Conservation (phyloP, 2,113 vertebrate species). For the Hyperoodon ampullatus region DNA sequence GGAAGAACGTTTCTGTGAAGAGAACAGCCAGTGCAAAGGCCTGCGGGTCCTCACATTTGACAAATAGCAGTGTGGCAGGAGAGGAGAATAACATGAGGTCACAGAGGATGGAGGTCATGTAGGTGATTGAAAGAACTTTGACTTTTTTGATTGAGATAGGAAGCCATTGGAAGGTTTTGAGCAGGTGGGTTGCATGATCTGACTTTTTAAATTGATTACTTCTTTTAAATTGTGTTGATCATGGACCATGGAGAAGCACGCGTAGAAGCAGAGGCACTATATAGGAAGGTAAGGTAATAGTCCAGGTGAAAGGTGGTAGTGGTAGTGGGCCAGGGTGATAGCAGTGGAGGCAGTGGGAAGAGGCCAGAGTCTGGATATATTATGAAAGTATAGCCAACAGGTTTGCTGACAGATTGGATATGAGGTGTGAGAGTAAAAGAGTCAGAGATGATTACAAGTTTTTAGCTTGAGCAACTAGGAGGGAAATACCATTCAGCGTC, state of each 20-base stretch:
- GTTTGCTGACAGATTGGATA: constrained; percentile 4
- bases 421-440: not conserved
- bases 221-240: not conserved
- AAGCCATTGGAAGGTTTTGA: not conserved
- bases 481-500: not conserved
- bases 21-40: not conserved
- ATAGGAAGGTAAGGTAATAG: not conserved
- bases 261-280: not conserved
- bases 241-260: not conserved
- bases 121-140: not conserved
- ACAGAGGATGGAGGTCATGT: not conserved
- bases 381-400: not conserved
- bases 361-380: not conserved
- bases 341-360: not conserved
- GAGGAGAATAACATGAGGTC: not conserved
- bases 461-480: not conserved
- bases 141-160: not conserved
- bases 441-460: not conserved
- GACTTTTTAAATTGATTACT: not conserved
- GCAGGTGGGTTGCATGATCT: not conserved
- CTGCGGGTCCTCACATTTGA: not conserved
- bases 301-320: not conserved
- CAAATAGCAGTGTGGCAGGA: not conserved
- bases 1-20: not conserved
- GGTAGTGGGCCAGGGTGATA: not conserved